Evolutionary conservation across 2,113 vertebrate genomes (phyloP), one percentile per base, ranked within the genome.

Genomic region (Seriola dumerili): DNA sequence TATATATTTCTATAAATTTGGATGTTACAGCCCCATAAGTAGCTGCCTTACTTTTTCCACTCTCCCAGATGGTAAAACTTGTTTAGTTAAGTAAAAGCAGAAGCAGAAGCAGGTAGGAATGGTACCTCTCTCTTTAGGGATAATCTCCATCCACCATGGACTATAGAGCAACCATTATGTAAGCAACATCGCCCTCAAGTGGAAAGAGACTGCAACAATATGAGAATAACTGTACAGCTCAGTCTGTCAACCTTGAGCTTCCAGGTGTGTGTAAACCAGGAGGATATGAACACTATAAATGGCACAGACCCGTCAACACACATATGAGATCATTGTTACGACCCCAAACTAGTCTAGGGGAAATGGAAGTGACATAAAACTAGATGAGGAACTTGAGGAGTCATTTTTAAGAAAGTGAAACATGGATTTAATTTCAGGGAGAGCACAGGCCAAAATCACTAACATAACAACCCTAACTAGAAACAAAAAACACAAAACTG

Each of bases 141-240:
- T 5, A 0, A 62, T 68, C 72, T 68, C 32, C 62, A 11, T 57
- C 23, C 54, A 61, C 1, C 7, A 11, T 71, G 38, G 58, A 1
- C 11, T 0, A 8, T 12, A 40, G 13, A 59, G 50, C 3, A 1
- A 25, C 57, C 58, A 71, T 73, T 44, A 70, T n/a, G 1, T 61
- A 75, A 75, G 38, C 69, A 81, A 86, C 40, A 81, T 29, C 36
- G 78, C 76, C 91, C 78, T 54, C 89, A 54, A 44, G 89, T 92
- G 92, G 78, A 69, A 3, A 25, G 13, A 73, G 4, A 17, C 5
- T 19, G 40, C 3, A 90, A 71, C 69, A 36, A 38, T 5, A 48
- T 8, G 9, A 50, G 40, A 36, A 29, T 3, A 62, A 55, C 11
- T 16, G 46, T 13, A 16, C 12, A 13, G 10, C 9, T 13, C 21